Evolutionary conservation across 2,113 vertebrate genomes (phyloP).

Genomic region (Proterorhinus semilunaris): DNA sequence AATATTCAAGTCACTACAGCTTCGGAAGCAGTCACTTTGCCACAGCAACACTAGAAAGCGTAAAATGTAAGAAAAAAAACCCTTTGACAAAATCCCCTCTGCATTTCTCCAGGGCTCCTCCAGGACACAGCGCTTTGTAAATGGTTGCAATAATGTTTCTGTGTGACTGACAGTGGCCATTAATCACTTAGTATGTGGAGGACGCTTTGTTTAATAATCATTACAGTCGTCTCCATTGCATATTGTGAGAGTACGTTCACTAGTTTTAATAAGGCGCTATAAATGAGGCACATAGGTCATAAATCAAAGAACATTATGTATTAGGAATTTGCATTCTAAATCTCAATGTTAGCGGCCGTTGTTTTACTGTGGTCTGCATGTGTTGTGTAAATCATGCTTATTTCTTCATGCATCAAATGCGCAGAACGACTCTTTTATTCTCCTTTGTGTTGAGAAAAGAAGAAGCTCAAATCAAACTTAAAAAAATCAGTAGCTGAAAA

Average conservation of each 20-base stretch:
- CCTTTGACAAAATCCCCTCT: constrained; percentile 17
- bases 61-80: neutral
- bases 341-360: neutral
- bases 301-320: constrained; percentile 47
- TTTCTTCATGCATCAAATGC: neutral
- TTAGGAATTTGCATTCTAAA: constrained; percentile 2
- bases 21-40: neutral
- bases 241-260: constrained; percentile 42
- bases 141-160: constrained; percentile 59
- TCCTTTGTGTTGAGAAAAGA: neutral
- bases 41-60: neutral
- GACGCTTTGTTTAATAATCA: constrained; percentile 59
- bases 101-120: constrained; percentile 39
- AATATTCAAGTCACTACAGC: neutral
- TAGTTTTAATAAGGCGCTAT: constrained; percentile 44
- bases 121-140: constrained; percentile 43
- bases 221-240: constrained; percentile 47
- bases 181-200: constrained; percentile 62
- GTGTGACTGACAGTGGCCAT: constrained; percentile 59
- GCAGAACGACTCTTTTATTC: neutral
- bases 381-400: neutral
- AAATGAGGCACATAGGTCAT: constrained; percentile 24
- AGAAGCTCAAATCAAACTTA: neutral
- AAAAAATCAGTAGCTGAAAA: no score
- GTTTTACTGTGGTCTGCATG: neutral